These are phyloP conservation scores for Rhopalosiphum maidis DNA, from an alignment of 1,140 invertebrate species.

Conservation along the genomic window DNA sequence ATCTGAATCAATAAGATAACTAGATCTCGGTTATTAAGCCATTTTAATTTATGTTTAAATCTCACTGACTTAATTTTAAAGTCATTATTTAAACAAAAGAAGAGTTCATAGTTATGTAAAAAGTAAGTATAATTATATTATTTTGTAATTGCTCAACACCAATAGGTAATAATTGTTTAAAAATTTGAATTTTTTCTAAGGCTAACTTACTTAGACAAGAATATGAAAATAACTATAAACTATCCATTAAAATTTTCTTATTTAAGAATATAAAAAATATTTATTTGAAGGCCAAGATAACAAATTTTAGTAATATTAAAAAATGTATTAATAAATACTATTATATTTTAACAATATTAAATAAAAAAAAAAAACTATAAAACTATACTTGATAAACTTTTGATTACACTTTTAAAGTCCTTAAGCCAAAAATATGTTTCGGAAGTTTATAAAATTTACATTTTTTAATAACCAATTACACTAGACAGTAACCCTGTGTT, in stretches of 20 bases:
- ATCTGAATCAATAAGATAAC: neutral
- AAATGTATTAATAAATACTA: neutral
- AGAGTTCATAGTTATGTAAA: neutral
- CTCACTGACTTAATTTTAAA: neutral
- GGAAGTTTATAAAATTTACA: neutral
- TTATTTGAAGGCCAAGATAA: neutral
- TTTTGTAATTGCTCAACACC: neutral
- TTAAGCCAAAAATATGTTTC: neutral
- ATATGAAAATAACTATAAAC: neutral
- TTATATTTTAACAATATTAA: neutral
- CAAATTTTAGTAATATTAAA: neutral
- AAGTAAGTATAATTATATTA: neutral
- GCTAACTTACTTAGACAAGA: neutral
- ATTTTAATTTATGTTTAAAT: neutral
- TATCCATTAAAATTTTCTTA: neutral
- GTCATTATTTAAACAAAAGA: neutral
- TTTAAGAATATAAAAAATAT: neutral
- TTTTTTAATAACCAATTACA: conserved; percentile 14
- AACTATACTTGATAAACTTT: conserved; percentile 11
- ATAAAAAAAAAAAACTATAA: neutral
- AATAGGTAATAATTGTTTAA: neutral
- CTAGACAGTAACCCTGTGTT: neutral
- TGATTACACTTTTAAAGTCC: neutral
- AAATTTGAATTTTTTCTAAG: neutral
- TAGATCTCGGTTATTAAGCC: too few relatives aligned